Conservation (phyloP, 2,888 invertebrate species). For the Ctenicera cuprea region DNA sequence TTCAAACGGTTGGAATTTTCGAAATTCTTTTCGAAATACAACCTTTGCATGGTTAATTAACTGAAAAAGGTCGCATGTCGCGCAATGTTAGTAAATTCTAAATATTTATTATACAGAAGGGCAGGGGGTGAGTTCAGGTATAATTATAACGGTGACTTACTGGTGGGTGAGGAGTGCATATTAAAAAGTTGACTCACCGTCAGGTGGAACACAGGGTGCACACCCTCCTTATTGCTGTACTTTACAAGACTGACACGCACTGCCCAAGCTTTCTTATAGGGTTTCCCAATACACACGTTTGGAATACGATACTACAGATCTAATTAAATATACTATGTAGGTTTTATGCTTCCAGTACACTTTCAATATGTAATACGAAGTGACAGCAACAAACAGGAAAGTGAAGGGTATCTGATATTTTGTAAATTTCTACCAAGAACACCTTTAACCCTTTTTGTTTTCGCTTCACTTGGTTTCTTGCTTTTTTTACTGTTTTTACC, state of each 20-base stretch:
- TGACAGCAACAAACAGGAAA: conserved; percentile 6
- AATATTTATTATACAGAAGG: conserved; percentile 8
- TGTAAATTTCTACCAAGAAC: no score
- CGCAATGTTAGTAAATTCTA: background rate
- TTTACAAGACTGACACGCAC: conserved; percentile 57
- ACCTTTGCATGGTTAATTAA: background rate
- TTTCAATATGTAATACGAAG: conserved; percentile 9
- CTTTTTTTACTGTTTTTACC: no score
- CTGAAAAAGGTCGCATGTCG: conserved; percentile 20
- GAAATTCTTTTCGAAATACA: background rate
- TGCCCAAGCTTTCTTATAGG: conserved; percentile 54
- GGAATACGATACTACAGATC: conserved; percentile 57
- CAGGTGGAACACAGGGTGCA: conserved; percentile 51
- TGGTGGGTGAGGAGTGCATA: conserved; percentile 28
- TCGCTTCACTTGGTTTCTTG: no score
- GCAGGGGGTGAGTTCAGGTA: conserved; percentile 1
- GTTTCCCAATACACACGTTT: conserved; percentile 58
- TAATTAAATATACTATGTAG: conserved; percentile 51
- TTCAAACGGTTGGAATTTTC: conserved; percentile 8
- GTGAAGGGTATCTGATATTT: background rate
- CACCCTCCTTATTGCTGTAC: conserved; percentile 54
- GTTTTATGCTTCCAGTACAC: background rate
- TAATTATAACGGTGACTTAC: conserved; percentile 14
- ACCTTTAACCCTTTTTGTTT: no score
- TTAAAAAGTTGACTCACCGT: conserved; percentile 62